These are phyloP conservation scores for Aphidius ervi DNA, from an alignment of 1,140 invertebrate species.

Conservation along the genomic window DNA sequence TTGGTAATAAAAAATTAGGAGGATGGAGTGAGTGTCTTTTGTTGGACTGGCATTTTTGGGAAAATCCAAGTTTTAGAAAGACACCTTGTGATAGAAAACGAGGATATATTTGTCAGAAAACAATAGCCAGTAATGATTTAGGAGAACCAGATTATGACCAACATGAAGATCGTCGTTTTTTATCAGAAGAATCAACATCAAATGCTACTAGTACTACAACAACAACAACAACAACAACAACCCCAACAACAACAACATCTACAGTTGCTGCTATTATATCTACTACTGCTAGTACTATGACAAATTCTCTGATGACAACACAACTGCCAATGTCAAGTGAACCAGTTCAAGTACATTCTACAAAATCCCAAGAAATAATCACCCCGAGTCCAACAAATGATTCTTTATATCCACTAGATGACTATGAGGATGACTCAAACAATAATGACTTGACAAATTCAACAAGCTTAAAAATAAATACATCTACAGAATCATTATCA, in stretches of 20 bases:
- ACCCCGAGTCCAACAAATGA: background rate
- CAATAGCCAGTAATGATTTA: background rate
- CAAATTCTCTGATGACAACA: too few relatives aligned
- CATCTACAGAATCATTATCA: too few relatives aligned
- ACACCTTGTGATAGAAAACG: slow-evolving; percentile 48
- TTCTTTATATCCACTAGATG: background rate
- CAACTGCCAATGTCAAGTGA: too few relatives aligned
- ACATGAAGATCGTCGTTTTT: too few relatives aligned
- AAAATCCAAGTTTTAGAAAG: slow-evolving; percentile 44
- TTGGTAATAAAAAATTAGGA: slow-evolving; percentile 21
- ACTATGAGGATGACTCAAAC: background rate
- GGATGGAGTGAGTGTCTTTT: slow-evolving; percentile 41
- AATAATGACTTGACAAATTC: background rate
- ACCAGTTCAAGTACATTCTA: too few relatives aligned
- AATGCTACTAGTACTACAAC: background rate
- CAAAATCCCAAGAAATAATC: background rate
- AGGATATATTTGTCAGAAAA: slow-evolving; percentile 47
- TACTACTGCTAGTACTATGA: background rate
- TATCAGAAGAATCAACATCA: background rate
- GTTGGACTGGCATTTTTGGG: slow-evolving; percentile 46
- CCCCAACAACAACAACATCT: background rate
- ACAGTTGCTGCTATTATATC: too few relatives aligned
- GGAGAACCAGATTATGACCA: too few relatives aligned
- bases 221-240: background rate
- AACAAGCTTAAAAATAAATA: background rate